Evolutionary conservation across 2,797 vertebrate genomes (phyloP).

Genomic region (Gallinago nigripennis): DNA sequence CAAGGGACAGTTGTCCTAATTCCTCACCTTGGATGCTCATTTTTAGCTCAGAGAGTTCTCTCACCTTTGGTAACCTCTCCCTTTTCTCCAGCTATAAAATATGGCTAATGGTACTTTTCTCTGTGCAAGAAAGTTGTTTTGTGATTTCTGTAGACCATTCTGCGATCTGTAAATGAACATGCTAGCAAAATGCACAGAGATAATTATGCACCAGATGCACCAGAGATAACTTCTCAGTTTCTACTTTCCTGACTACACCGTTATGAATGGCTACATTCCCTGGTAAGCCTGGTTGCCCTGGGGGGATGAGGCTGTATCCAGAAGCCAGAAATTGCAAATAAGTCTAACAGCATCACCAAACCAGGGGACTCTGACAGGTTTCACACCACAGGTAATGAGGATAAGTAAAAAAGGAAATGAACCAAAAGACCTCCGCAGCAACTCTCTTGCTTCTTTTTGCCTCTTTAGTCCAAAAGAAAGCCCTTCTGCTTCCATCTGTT

Average conservation of each 20-base stretch:
- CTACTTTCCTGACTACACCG: not conserved
- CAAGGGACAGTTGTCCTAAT: not conserved
- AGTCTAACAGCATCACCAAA: not conserved
- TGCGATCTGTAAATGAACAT: not conserved
- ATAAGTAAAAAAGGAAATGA: not conserved
- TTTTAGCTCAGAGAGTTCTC: not conserved
- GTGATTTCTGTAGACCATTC: not conserved
- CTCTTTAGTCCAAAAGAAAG: not conserved
- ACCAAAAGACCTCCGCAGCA: not conserved
- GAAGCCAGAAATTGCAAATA: not conserved
- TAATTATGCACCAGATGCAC: not conserved
- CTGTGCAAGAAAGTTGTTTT: not conserved
- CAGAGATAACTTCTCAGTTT: not conserved
- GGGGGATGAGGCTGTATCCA: not conserved
- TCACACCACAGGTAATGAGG: not conserved
- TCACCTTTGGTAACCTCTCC: not conserved
- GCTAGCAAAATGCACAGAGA: not conserved
- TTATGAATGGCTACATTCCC: not conserved
- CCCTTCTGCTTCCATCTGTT: not conserved
- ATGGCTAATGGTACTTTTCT: not conserved
- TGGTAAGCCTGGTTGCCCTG: not conserved
- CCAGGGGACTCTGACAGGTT: not conserved
- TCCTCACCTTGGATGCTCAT: not conserved
- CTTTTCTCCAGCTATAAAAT: not conserved
- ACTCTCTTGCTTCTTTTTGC: not conserved